Percentiles rank a stretch among this genome's conserved stretches.
Evolutionary conservation across 2,113 vertebrate species (phyloP).

Genomic region (Oreotrochilus melanogaster): DNA sequence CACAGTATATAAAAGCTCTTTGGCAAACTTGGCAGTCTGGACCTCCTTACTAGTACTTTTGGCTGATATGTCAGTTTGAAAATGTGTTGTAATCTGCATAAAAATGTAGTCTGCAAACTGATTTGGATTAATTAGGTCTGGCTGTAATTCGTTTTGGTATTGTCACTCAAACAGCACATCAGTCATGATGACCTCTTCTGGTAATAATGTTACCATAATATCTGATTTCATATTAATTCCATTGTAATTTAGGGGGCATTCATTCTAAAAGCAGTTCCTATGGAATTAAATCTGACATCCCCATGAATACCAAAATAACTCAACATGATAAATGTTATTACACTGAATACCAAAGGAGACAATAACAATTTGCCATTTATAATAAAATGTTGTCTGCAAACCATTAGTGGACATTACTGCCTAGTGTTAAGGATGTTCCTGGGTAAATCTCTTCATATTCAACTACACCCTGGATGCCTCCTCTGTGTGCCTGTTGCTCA

Average conservation of each 20-base stretch:
- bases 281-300: slow-evolving; percentile 68
- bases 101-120: slow-evolving; percentile 71
- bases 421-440: background rate
- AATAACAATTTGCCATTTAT: slow-evolving; percentile 62
- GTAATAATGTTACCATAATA: slow-evolving; percentile 77
- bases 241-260: slow-evolving; percentile 74
- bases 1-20: background rate
- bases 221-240: slow-evolving; percentile 80
- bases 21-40: slow-evolving; percentile 14
- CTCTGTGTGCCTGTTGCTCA: background rate
- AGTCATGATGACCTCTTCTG: slow-evolving; percentile 76
- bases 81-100: slow-evolving; percentile 73
- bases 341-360: slow-evolving; percentile 42
- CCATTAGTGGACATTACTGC: slow-evolving; percentile 26
- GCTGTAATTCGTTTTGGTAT: slow-evolving; percentile 73
- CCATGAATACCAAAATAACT: slow-evolving; percentile 70
- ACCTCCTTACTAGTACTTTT: background rate
- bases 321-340: slow-evolving; percentile 64
- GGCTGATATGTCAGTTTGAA: slow-evolving; percentile 70
- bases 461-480: background rate
- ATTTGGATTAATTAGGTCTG: slow-evolving; percentile 74
- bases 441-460: slow-evolving; percentile 16
- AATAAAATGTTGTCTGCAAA: slow-evolving; percentile 40
- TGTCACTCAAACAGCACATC: slow-evolving; percentile 73
- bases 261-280: slow-evolving; percentile 73